phyloP scores from a whole-genome alignment of 2,888 invertebrate genomes.

The Lobophora halterata region DNA sequence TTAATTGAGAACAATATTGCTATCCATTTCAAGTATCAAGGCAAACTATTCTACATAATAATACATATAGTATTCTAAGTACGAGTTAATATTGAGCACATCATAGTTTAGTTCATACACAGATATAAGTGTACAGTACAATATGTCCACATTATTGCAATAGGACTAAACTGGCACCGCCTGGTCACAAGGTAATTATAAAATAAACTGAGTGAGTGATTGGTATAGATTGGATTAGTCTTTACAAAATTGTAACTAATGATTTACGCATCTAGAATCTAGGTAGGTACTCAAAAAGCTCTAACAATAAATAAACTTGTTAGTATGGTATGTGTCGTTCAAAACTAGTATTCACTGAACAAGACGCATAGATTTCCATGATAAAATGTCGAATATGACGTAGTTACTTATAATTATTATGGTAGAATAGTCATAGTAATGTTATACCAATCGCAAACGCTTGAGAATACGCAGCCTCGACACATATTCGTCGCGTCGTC shows the following conservation, averaged over 20 bases:
- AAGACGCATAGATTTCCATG: slow-evolving; percentile 1
- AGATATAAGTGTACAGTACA: slow-evolving; percentile 8
- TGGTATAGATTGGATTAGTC: slow-evolving; percentile 3
- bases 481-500: slow-evolving; percentile 60
- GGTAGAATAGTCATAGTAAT: slow-evolving; percentile 36
- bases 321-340: too few species aligned
- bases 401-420: slow-evolving; percentile 28
- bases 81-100: slow-evolving; percentile 28
- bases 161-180: slow-evolving; percentile 20
- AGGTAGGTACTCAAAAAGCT: too few species aligned
- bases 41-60: slow-evolving; percentile 43
- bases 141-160: too few species aligned
- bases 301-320: too few species aligned
- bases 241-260: too few species aligned
- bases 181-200: slow-evolving; percentile 12
- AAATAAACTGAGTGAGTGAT: slow-evolving; percentile 10
- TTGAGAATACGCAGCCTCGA: slow-evolving; percentile 67
- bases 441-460: slow-evolving; percentile 59
- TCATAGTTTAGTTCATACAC: slow-evolving; percentile 33
- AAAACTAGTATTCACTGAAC: neutral
- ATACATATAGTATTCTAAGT: slow-evolving; percentile 20
- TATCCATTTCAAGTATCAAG: slow-evolving; percentile 56
- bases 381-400: slow-evolving; percentile 24
- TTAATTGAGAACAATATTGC: slow-evolving; percentile 52
- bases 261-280: too few species aligned